Evolutionary conservation across 2,888 invertebrate species (phyloP).

Genomic region (Limnephilus marmoratus): DNA sequence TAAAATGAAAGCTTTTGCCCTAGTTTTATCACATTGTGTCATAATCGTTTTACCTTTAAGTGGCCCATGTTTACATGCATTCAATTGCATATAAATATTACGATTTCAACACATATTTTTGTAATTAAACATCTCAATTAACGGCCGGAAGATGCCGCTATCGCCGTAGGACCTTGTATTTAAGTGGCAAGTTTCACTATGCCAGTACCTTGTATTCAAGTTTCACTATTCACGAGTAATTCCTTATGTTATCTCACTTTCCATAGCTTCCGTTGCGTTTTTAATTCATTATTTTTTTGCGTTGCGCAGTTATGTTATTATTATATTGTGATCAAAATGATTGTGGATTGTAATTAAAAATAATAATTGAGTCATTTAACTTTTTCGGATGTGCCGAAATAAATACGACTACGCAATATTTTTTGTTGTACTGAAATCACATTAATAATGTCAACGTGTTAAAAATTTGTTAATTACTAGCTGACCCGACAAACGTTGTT

Average conservation of each 20-base stretch:
- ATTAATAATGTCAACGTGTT: background rate
- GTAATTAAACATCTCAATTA: constrained; percentile 62
- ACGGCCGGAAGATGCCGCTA: constrained; percentile 59
- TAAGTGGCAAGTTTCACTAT: constrained; percentile 29
- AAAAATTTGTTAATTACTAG: background rate
- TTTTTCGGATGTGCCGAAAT: constrained; percentile 27
- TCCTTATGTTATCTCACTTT: constrained; percentile 28
- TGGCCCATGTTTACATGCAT: constrained; percentile 38
- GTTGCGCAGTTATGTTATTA: constrained; percentile 12
- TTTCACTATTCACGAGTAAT: constrained; percentile 30
- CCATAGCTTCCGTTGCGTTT: constrained; percentile 34
- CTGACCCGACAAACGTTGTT: no score
- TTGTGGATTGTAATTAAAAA: background rate
- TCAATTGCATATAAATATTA: constrained; percentile 43
- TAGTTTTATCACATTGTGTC: background rate
- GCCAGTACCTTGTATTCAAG: constrained; percentile 10
- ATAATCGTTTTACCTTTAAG: background rate
- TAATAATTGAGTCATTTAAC: background rate
- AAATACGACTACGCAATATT: background rate
- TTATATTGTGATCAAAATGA: constrained; percentile 24
- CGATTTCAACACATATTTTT: constrained; percentile 49
- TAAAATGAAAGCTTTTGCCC: background rate
- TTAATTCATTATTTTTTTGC: constrained; percentile 10
- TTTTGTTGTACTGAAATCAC: background rate
- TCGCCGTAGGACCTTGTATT: constrained; percentile 55